phyloP scores from a whole-genome alignment of 2,113 vertebrate species.

The Perca flavescens region DNA sequence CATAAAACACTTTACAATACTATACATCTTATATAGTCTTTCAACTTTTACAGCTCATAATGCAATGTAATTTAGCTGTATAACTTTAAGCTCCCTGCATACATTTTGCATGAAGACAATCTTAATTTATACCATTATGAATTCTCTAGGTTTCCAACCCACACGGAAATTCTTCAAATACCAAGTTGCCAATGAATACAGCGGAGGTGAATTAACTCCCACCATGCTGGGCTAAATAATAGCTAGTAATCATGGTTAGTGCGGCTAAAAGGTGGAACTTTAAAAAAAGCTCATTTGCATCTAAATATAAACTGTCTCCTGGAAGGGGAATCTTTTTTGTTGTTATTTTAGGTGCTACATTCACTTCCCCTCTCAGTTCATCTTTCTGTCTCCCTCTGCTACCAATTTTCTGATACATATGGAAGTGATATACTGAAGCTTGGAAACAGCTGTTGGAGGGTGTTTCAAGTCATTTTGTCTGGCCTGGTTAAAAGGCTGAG shows the following conservation, averaged over 20 bases:
- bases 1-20: slow-evolving; percentile 13
- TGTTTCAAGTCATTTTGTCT: slow-evolving; percentile 66
- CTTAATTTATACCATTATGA: slow-evolving; percentile 26
- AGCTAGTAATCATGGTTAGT: slow-evolving; percentile 10
- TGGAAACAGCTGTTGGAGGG: slow-evolving; percentile 48
- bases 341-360: slow-evolving; percentile 65
- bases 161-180: slow-evolving; percentile 41
- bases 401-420: slow-evolving; percentile 56
- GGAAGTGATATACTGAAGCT: slow-evolving; percentile 58
- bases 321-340: slow-evolving; percentile 20
- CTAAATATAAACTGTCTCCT: slow-evolving; percentile 21
- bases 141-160: slow-evolving; percentile 19
- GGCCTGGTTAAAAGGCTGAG: slow-evolving; percentile 51
- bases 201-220: slow-evolving; percentile 16
- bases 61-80: slow-evolving; percentile 8
- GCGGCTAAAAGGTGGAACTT: slow-evolving; percentile 32
- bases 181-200: slow-evolving; percentile 41
- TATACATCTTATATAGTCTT: slow-evolving; percentile 7
- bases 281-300: slow-evolving; percentile 49
- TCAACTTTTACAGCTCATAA: slow-evolving; percentile 19
- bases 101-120: slow-evolving; percentile 34
- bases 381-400: slow-evolving; percentile 31
- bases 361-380: slow-evolving; percentile 22
- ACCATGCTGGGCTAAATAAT: slow-evolving; percentile 33
- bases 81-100: slow-evolving; percentile 20